A percentile compares a stretch with the other conserved stretches of the same genome.
These are phyloP conservation scores for Brachystomella parvula DNA, from an alignment of 1,140 invertebrate genomes.

Conservation along the genomic window DNA sequence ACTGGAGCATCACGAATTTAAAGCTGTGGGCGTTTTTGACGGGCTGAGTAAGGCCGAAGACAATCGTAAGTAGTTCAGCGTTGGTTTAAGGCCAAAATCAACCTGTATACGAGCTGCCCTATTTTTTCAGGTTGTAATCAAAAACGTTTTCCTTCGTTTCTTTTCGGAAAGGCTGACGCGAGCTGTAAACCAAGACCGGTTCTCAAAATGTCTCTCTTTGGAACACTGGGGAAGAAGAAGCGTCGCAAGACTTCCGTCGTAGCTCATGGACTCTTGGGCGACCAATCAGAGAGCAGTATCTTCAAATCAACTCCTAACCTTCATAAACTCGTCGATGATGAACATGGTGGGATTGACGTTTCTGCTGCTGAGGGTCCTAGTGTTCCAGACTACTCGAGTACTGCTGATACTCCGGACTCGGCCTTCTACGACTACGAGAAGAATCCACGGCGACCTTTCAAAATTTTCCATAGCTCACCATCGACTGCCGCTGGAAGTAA, in stretches of 20 bases:
- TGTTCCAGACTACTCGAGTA: neutral
- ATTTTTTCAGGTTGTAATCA: no score
- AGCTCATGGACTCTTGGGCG: neutral
- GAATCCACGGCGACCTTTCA: neutral
- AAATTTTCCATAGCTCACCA: neutral
- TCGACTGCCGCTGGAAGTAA: neutral
- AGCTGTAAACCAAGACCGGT: neutral
- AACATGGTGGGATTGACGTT: neutral
- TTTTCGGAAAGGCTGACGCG: no score
- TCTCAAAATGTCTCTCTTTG: slow-evolving; percentile 22
- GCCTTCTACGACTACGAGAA: neutral
- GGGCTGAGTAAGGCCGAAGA: no score
- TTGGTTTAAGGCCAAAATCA: no score
- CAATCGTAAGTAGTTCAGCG: no score
- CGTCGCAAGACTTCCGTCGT: slow-evolving; percentile 3
- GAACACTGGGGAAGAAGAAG: slow-evolving; percentile 17
- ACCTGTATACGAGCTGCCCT: no score
- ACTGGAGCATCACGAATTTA: no score
- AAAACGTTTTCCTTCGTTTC: no score
- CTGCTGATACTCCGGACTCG: neutral
- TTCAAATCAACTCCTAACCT: slow-evolving; percentile 26
- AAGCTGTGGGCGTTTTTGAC: no score
- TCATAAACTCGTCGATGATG: slow-evolving; percentile 14
- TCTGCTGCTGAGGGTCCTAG: neutral
- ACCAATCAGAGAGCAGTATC: neutral